phyloP scores from a whole-genome alignment of 2,888 invertebrate species.

The Lepidocyrtinus sp. region DNA sequence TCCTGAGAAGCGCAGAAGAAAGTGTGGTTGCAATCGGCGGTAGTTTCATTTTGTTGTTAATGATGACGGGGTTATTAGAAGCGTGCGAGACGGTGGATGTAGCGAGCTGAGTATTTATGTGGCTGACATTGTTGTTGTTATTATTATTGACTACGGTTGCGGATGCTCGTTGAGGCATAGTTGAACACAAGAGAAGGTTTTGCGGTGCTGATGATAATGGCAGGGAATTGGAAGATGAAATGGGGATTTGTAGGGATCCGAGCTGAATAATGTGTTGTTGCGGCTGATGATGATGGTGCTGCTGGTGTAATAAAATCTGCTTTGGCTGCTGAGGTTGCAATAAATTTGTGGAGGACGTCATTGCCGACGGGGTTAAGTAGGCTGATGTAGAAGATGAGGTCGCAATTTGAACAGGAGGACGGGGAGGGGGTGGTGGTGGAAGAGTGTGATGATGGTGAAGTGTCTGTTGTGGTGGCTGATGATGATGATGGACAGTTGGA shows the following conservation, averaged over 20 bases:
- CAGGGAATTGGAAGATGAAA: slow-evolving; percentile 27
- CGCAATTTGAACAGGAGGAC: slow-evolving; percentile 7
- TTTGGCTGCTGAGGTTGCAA: slow-evolving; percentile 28
- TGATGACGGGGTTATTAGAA: slow-evolving; percentile 9
- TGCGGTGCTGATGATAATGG: slow-evolving; percentile 16
- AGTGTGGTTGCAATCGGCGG: slow-evolving; percentile 64
- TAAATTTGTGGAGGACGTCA: slow-evolving; percentile 28
- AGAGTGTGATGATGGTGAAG: slow-evolving; percentile 25
- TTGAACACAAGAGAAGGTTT: slow-evolving; percentile 47
- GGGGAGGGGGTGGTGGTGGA: slow-evolving; percentile 32
- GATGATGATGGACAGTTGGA: slow-evolving; percentile 42
- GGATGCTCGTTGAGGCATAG: slow-evolving; percentile 10
- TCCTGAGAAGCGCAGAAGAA: slow-evolving; percentile 61
- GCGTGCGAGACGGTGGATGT: neutral
- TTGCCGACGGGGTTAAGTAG: slow-evolving; percentile 32
- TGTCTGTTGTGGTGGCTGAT: slow-evolving; percentile 19
- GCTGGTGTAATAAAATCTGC: slow-evolving; percentile 25
- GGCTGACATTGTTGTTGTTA: neutral
- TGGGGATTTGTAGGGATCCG: slow-evolving; percentile 65
- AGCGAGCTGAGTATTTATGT: neutral
- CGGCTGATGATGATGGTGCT: slow-evolving; percentile 18
- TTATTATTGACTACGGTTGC: slow-evolving; percentile 30
- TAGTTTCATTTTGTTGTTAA: slow-evolving; percentile 49
- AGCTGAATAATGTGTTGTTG: slow-evolving; percentile 12
- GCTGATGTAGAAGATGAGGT: neutral